Conservation (phyloP, 2,888 invertebrate species). For the Lithodes maja region DNA sequence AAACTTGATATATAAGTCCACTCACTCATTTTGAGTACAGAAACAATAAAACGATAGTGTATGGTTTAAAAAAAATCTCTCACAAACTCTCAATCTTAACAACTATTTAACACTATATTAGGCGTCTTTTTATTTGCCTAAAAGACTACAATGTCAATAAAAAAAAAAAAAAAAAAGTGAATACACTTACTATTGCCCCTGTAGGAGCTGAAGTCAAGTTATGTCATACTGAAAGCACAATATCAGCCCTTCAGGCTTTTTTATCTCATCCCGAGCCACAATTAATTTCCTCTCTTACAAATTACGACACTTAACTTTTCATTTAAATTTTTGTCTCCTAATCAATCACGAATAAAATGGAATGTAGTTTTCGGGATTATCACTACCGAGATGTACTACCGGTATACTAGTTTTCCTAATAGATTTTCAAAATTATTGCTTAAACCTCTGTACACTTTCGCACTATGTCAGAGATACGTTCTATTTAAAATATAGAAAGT, state of each 20-base stretch:
- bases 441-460: conserved; percentile 2
- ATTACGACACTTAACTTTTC: not conserved
- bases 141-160: too few relatives aligned
- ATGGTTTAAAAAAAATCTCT: too few relatives aligned
- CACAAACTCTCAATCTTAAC: too few relatives aligned
- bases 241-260: not conserved
- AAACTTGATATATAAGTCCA: too few relatives aligned
- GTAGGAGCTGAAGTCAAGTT: not conserved
- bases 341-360: conserved; percentile 5
- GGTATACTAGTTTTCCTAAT: not conserved
- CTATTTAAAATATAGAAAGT: conserved; percentile 2
- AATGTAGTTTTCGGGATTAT: conserved; percentile 6
- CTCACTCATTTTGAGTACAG: too few relatives aligned
- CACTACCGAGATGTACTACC: not conserved
- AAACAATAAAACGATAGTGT: too few relatives aligned
- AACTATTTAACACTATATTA: too few relatives aligned
- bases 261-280: not conserved
- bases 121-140: too few relatives aligned
- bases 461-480: not conserved
- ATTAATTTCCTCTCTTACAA: not conserved
- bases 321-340: not conserved
- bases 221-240: not conserved
- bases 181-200: conserved; percentile 10
- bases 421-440: conserved; percentile 8
- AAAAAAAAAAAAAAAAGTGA: not conserved